A percentile compares a stretch with the other conserved stretches of the same genome.
Evolutionary conservation across 2,888 invertebrate species (phyloP).

Genomic region (Lysandra coridon): DNA sequence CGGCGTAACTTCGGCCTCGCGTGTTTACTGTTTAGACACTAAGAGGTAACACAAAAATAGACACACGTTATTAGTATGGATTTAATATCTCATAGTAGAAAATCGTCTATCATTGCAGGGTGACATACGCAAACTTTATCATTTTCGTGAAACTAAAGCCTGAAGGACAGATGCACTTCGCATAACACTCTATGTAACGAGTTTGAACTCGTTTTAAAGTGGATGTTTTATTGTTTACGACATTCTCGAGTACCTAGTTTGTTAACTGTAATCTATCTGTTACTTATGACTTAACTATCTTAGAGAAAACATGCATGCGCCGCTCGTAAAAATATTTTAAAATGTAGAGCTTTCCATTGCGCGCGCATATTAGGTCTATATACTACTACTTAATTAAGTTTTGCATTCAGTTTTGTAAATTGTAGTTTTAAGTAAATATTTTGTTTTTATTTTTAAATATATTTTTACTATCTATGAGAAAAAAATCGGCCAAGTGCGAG

Average conservation of each 20-base stretch:
- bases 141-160: neutral
- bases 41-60: no score
- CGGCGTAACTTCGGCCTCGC: no score
- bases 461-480: no score
- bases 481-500: no score
- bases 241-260: neutral
- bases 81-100: no score
- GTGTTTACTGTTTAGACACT: no score
- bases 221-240: slow-evolving; percentile 7
- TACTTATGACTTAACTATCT: neutral
- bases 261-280: neutral
- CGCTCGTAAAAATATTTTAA: neutral
- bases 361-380: neutral
- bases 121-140: neutral
- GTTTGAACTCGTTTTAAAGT: neutral
- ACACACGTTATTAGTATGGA: no score
- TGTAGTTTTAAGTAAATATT: no score
- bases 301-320: neutral
- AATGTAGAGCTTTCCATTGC: neutral
- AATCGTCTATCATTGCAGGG: neutral
- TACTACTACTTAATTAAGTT: no score
- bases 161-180: neutral
- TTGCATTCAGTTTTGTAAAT: no score
- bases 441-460: no score
- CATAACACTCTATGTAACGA: neutral